phyloP scores from a whole-genome alignment of 37 sponge, comb jelly and placozoan species.

The Geodia barretti region DNA sequence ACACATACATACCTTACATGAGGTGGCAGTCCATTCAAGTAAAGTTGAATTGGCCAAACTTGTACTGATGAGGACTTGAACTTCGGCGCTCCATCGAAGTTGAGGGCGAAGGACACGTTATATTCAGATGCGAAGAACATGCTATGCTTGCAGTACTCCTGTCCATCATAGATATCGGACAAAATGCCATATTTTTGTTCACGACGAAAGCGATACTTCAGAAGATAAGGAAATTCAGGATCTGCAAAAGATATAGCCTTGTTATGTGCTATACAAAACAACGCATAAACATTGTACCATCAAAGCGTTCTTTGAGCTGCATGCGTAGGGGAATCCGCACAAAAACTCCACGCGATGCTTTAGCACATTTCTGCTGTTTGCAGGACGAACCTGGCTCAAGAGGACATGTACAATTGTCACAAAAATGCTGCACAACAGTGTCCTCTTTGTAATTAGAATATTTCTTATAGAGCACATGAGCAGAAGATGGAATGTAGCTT shows the following conservation, averaged over 20 bases:
- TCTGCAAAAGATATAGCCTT: no score
- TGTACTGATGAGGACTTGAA: conserved; percentile 8
- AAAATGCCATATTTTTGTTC: neutral
- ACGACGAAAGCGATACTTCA: neutral
- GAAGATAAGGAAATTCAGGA: neutral
- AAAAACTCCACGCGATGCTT: neutral
- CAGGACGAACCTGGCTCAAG: neutral
- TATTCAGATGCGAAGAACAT: neutral
- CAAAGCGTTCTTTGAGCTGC: neutral
- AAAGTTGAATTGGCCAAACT: conserved; percentile 11
- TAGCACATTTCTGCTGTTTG: neutral
- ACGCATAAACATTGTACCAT: neutral
- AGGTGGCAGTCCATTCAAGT: conserved; percentile 10
- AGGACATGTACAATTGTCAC: neutral
- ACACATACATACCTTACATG: neutral
- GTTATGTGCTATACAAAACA: neutral
- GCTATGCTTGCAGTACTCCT: neutral
- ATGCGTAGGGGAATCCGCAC: neutral
- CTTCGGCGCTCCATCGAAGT: conserved; percentile 13
- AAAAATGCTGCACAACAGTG: neutral
- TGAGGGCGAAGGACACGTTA: conserved; percentile 1
- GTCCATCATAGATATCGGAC: conserved; percentile 8
- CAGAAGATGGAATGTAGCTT: neutral
- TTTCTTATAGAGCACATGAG: neutral
- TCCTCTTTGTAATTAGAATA: neutral